Conservation (phyloP, 2,113 vertebrate species). For the Caretta caretta region DNA sequence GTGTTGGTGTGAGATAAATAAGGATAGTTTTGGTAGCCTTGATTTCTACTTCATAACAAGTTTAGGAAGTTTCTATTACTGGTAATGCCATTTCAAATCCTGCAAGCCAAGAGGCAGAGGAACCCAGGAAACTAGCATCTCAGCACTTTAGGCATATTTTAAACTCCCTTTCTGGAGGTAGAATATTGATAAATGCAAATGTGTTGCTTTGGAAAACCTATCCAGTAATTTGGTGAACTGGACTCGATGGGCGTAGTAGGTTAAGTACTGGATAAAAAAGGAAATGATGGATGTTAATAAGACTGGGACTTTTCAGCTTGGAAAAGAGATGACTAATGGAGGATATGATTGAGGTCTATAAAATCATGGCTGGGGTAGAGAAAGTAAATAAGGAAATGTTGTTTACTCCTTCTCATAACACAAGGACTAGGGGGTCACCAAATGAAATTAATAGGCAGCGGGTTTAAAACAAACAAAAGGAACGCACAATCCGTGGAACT, state of each 20-base stretch:
- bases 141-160: neutral
- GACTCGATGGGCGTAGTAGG: fast-evolving
- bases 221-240: fast-evolving
- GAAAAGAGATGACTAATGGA: too few relatives aligned
- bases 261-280: neutral
- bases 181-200: neutral
- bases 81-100: neutral
- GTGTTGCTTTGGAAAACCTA: neutral
- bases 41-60: neutral
- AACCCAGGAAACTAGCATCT: neutral
- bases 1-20: neutral
- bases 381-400: too few relatives aligned
- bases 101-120: neutral
- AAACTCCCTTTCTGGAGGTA: neutral
- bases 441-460: too few relatives aligned
- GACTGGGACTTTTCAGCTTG: too few relatives aligned
- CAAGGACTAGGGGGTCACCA: too few relatives aligned
- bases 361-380: too few relatives aligned
- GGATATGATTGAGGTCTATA: too few relatives aligned
- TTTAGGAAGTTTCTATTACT: neutral
- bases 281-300: neutral
- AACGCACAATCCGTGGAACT: too few relatives aligned
- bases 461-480: too few relatives aligned
- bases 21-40: neutral
- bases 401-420: too few relatives aligned